Conservation (phyloP, 30 jellyfish, hydroid and myxozoan genomes). For the Aurelia aurita region DNA sequence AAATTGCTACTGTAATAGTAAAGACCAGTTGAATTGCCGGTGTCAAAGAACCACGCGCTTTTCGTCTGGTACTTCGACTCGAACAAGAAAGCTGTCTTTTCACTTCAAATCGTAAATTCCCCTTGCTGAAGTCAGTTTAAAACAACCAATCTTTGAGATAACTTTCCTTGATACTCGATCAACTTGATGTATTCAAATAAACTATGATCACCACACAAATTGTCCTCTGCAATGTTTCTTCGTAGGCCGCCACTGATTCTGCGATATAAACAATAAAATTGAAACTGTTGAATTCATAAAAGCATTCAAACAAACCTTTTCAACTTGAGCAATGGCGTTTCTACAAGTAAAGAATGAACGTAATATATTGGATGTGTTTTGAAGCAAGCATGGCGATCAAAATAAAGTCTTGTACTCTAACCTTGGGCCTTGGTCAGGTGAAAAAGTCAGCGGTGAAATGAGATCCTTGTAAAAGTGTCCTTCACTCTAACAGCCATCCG, state of each 20-base stretch:
- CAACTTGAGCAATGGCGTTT: neutral
- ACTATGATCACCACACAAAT: neutral
- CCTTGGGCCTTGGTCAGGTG: slow-evolving; percentile 76
- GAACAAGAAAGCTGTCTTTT: neutral
- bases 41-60: slow-evolving; percentile 56
- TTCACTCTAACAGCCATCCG: slow-evolving; percentile 24
- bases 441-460: slow-evolving; percentile 68
- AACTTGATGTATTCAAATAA: neutral
- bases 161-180: neutral
- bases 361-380: neutral
- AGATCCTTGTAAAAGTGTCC: slow-evolving; percentile 3
- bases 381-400: neutral
- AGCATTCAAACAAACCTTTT: neutral
- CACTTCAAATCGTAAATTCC: too few species aligned
- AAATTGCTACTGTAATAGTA: slow-evolving; percentile 13
- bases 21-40: slow-evolving; percentile 24
- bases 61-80: slow-evolving; percentile 17
- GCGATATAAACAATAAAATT: neutral
- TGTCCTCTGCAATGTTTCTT: neutral
- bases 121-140: too few species aligned
- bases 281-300: slow-evolving; percentile 6
- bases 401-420: slow-evolving; percentile 52
- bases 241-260: slow-evolving; percentile 15
- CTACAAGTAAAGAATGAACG: neutral
- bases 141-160: too few species aligned